Evolutionary conservation across 1,140 invertebrate genomes (phyloP), one percentile per base, ranked within the genome.

Genomic region (Drosophila takahashii): DNA sequence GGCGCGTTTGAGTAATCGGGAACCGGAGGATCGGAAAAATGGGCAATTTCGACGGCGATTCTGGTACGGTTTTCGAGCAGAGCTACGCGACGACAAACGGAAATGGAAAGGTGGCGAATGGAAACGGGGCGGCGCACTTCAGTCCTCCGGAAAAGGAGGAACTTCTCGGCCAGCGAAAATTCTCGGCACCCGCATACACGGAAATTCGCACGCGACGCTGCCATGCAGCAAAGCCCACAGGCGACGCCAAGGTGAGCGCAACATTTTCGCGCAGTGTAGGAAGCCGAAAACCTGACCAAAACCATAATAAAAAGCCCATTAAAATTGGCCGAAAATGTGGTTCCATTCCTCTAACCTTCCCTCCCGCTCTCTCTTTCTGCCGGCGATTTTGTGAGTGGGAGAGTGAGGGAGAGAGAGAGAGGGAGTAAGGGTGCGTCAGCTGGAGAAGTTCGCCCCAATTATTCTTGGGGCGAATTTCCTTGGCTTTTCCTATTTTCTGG

Each of bases 131-230:
- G 15, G 26, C 6, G 0, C 26, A 36, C 16, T 6, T 15, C 16
- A 41, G 15, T 15, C 34, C 36, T n/a, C 56, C 57, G 29, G 22
- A 22, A 10, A 41, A 27, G 41, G 34, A 27, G 15, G 36, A 42
- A 8, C n/a, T 67, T 15, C 64, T 67, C 1, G 61, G 11, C 16
- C 71, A 78, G 61, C 47, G 72, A 0, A 91, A 90, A 39, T 91
- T 86, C 42, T 81, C 79, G 48, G 77, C 85, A n/a, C 90, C 85
- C 42, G 77, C 79, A 3, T 90, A 90, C 44, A 87, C 75, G 22
- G 90, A 91, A 62, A 87, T 91, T 29, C 90, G 90, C 50, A 86
- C 90, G 54, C 66, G 79, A 51, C 78, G 81, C 52, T 84, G 78
- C 65, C 65, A 65, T 26, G 48, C 70, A 56, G 48, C 70, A 52